Evolutionary conservation across 2,797 vertebrate genomes (phyloP), one percentile per base, ranked within the genome.

Genomic region (Pipistrellus pipistrellus): DNA sequence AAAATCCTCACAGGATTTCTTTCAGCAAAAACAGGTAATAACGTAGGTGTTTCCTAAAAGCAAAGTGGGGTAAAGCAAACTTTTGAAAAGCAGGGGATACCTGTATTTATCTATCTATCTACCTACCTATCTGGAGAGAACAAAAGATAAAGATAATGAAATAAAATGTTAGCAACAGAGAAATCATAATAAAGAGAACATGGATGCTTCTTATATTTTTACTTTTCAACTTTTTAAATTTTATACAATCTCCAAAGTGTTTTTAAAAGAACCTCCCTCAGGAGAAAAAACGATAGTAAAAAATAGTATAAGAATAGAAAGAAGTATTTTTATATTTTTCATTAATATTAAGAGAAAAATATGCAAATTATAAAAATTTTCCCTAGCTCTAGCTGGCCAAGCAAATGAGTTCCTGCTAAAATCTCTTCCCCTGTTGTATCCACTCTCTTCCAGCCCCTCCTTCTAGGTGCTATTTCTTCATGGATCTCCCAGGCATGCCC

Each of bases 161-260:
- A 62, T 38, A 71, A 71, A 71, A 85, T 71, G 73, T 78, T 59
- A 46, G 30, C 41, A 78, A 51, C 12, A 35, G 35, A 20, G 55
- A 4, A 81, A 23, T 64, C 57, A 48, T 51, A 27, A 27, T 81
- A 46, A 91, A 87, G 30, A 27, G 48, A 18, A 64, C 44, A 21
- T 55, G 66, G 30, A n/a, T 62, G 4, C 6, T 87, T 9, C 17
- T 3, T 68, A 44, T 51, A 68, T 87, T 87, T 59, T 59, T 69
- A 82, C 35, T 90, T 85, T 90, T 57, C 41, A 94, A 68, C 15
- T 75, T 69, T 87, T 62, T 32, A 35, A 44, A 23, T 35, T 62
- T 32, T 17, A 57, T 30, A 27, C 35, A 82, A 69, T 82, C 32
- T 87, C 84, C 51, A 82, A 91, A 83, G 27, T 73, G n/a, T 44